Conservation (phyloP, 2,888 invertebrate species). For the Drosophila fungiperda region DNA sequence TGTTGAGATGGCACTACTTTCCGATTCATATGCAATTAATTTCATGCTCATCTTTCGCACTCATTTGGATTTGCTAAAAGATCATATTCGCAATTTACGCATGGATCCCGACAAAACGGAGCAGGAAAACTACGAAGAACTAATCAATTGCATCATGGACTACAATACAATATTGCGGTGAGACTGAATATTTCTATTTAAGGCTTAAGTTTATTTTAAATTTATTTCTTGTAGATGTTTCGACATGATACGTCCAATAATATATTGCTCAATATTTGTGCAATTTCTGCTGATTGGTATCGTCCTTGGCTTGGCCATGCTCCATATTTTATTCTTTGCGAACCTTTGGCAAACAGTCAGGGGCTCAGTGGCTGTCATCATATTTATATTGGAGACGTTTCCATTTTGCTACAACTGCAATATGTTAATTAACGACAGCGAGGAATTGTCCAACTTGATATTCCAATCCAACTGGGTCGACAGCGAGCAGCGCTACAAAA, state of each 20-base stretch:
- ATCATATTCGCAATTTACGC: constrained; percentile 53
- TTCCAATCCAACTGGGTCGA: too few relatives aligned
- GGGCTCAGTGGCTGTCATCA: constrained; percentile 25
- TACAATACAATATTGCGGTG: constrained; percentile 63
- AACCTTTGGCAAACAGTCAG: constrained; percentile 44
- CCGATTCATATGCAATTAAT: constrained; percentile 57
- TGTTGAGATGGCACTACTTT: constrained; percentile 52
- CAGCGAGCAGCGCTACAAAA: too few relatives aligned
- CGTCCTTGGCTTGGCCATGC: constrained; percentile 57
- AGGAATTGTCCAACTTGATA: too few relatives aligned
- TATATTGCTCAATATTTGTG: constrained; percentile 62
- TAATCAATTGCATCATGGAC: constrained; percentile 54
- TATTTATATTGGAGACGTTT: too few relatives aligned
- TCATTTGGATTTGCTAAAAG: constrained; percentile 59
- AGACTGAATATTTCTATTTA: background rate
- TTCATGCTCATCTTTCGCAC: constrained; percentile 52
- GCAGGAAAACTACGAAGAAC: constrained; percentile 56
- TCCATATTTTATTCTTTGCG: constrained; percentile 63
- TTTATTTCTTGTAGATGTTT: constrained; percentile 39
- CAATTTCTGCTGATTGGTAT: constrained; percentile 62
- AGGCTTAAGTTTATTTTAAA: rapidly evolving
- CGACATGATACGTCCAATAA: constrained; percentile 57
- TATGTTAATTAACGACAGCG: too few relatives aligned
- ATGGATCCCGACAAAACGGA: constrained; percentile 41
- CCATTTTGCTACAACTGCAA: too few relatives aligned